Percentiles rank a stretch among this genome's conserved stretches.
Evolutionary conservation across 2,113 vertebrate genomes (phyloP).

Genomic region (Sinocyclocheilus rhinocerous): DNA sequence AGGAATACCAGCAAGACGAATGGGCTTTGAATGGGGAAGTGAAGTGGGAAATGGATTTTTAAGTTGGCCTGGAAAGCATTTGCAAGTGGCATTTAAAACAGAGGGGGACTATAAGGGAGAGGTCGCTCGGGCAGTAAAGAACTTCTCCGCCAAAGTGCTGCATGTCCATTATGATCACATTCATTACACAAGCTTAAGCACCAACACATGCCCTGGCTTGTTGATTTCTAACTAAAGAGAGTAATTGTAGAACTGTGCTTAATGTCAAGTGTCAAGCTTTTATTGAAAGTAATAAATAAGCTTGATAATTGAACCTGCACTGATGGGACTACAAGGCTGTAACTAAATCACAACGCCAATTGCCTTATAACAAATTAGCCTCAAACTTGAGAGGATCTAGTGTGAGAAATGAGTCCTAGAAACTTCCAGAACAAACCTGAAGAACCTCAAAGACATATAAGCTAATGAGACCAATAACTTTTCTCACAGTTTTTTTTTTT

Average conservation of each 20-base stretch:
- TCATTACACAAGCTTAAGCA: conserved; percentile 51
- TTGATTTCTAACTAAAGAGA: conserved; percentile 43
- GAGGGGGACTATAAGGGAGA: conserved; percentile 41
- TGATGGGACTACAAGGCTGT: conserved; percentile 34
- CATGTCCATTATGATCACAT: conserved; percentile 52
- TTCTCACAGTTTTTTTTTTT: not conserved
- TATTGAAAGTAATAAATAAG: conserved; percentile 53
- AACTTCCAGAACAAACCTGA: conserved; percentile 8
- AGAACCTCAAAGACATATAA: not conserved
- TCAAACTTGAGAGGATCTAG: conserved; percentile 28
- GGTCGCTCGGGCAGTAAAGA: conserved; percentile 41
- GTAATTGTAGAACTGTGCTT: conserved; percentile 45
- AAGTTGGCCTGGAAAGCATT: conserved; percentile 65
- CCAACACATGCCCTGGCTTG: conserved; percentile 38
- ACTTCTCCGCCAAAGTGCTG: conserved; percentile 38
- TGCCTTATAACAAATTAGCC: conserved; percentile 42
- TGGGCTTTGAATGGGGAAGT: conserved; percentile 62
- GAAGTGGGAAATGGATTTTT: conserved; percentile 73
- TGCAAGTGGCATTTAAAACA: conserved; percentile 69
- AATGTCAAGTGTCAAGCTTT: conserved; percentile 48
- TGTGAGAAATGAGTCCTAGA: not conserved
- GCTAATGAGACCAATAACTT: not conserved
- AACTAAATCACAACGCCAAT: conserved; percentile 46
- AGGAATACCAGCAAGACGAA: conserved; percentile 69
- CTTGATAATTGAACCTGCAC: conserved; percentile 39